Evolutionary conservation across 2,797 vertebrate species (phyloP), one percentile per base, ranked within the genome.

Genomic region (Botia kubotai): DNA sequence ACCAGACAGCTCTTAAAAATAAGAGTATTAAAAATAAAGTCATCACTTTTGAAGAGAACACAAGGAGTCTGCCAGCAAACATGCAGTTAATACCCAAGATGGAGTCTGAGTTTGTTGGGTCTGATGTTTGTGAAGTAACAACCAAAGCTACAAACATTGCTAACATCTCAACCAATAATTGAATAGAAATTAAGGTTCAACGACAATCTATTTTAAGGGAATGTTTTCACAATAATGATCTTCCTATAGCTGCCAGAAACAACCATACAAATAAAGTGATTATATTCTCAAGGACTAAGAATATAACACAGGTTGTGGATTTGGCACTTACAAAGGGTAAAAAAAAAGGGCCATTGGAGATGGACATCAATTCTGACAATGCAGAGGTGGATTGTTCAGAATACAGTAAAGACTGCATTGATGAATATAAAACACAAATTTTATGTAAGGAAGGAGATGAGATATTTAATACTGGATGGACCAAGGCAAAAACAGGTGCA

Each of bases 191-290:
- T 53, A 68, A 79, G 26, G 72, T 66, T 79, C 76, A 85, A 33
- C 73, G 72, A 85, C 79, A 87, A 85, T 80, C 83, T 65, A 46
- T 78, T 73, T 68, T 77, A 14, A 74, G 66, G 75, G 69, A 75
- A 50, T 63, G 36, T 81, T 81, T 60, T n/a, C 33, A 29, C 36
- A 72, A 53, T 77, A 75, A 72, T 65, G 58, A 73, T 67, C 55
- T 46, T 21, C 33, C 23, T 19, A 39, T 33, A 58, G 75, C 78
- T 74, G 76, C 53, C 13, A 75, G 80, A 84, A 46, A 79, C 84
- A 81, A 79, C 83, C 82, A 82, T 67, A 75, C 72, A 57, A 79
- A 88, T 88, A 91, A 84, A 86, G 84, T 86, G 89, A 69, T 46
- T 11, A 11, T 46, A 46, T 11, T 46, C 10, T 46, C 58, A 70